Evolutionary conservation across 2,797 vertebrate species (phyloP).

Genomic region (Nannoperca australis): DNA sequence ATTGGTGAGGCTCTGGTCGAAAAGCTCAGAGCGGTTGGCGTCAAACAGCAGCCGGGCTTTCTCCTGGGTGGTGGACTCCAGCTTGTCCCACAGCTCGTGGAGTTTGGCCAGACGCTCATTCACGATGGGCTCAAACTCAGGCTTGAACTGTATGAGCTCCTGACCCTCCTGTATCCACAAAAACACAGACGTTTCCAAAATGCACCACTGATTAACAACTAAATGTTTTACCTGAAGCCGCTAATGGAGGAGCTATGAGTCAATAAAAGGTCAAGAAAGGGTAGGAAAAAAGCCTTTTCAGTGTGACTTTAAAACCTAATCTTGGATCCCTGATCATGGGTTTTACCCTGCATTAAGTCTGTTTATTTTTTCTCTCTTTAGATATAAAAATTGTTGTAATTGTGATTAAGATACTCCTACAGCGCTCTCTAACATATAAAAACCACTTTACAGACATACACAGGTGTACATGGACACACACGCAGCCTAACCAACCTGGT

Average conservation of each 20-base stretch:
- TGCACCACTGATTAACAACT: background rate
- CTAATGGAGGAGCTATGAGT: background rate
- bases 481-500: conserved; percentile 81
- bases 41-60: conserved; percentile 91
- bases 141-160: conserved; percentile 89
- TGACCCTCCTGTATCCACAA: conserved; percentile 88
- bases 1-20: conserved; percentile 90
- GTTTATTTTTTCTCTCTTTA: background rate
- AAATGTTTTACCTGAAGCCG: background rate
- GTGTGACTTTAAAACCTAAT: background rate
- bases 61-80: conserved; percentile 89
- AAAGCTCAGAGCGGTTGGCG: conserved; percentile 92
- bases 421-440: background rate
- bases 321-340: background rate
- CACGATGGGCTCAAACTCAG: conserved; percentile 86
- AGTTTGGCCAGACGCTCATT: conserved; percentile 85
- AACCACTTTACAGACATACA: background rate
- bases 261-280: background rate
- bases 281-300: background rate
- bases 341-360: background rate
- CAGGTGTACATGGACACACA: background rate
- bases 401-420: background rate
- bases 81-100: conserved; percentile 88
- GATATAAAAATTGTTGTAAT: background rate
- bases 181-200: conserved; percentile 13